phyloP scores from a whole-genome alignment of 2,113 vertebrate genomes.

The Phylloscopus trochiloides region DNA sequence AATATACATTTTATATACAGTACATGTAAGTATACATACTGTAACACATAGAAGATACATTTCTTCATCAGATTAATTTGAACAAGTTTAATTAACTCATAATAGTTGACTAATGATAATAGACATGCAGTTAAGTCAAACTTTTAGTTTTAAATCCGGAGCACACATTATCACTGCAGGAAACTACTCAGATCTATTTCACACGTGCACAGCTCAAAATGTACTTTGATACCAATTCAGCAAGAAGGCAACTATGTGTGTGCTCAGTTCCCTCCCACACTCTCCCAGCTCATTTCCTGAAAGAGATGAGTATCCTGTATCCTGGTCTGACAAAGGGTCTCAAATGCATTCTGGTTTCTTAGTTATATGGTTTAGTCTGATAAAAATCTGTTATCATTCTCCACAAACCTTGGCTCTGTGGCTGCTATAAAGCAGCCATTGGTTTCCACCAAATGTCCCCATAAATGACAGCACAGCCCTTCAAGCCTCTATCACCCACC shows the following conservation, averaged over 20 bases:
- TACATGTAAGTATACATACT: background rate
- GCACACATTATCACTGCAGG: background rate
- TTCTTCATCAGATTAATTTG: background rate
- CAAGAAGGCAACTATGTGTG: background rate
- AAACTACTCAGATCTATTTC: background rate
- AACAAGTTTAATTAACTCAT: background rate
- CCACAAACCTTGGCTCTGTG: background rate
- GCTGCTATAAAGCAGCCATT: background rate
- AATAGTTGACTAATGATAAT: background rate
- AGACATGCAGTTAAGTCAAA: background rate
- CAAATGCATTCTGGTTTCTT: background rate
- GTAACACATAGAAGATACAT: background rate
- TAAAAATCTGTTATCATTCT: background rate
- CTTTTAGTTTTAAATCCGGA: background rate
- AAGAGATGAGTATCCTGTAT: background rate
- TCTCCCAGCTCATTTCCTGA: background rate
- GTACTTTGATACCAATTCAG: background rate
- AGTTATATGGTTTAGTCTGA: background rate
- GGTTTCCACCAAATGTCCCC: background rate
- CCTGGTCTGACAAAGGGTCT: background rate
- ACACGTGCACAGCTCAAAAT: background rate
- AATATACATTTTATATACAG: background rate
- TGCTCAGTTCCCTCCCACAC: fast-evolving
- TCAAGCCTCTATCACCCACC: background rate
- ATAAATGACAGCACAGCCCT: background rate